Percentiles rank a stretch among this genome's conserved stretches.
These are phyloP conservation scores for Baronia brevicornis DNA, from an alignment of 2,888 invertebrate species.

Conservation along the genomic window DNA sequence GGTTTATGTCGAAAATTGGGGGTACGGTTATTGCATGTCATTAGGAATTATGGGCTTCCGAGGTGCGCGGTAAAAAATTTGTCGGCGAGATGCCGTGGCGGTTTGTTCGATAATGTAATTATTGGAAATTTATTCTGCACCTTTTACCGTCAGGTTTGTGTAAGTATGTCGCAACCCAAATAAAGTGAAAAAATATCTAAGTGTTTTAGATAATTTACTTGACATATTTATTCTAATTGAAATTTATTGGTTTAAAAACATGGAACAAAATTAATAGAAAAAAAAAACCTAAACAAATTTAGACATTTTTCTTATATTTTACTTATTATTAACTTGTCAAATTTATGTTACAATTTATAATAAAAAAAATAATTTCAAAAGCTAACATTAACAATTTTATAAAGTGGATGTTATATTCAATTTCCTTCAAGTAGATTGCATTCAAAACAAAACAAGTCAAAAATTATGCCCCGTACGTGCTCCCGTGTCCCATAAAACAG, in stretches of 20 bases:
- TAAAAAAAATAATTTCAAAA: no score
- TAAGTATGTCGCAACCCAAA: slow-evolving; percentile 5
- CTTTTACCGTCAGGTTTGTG: slow-evolving; percentile 36
- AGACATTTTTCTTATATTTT: no score
- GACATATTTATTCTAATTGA: slow-evolving; percentile 7
- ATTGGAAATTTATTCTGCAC: slow-evolving; percentile 68
- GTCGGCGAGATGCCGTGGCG: slow-evolving; percentile 46
- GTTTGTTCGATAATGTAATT: slow-evolving; percentile 70
- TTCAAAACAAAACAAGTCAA: slow-evolving; percentile 43
- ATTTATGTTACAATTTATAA: slow-evolving; percentile 6
- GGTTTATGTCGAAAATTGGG: slow-evolving; percentile 75
- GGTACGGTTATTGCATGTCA: slow-evolving; percentile 76
- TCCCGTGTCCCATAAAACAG: slow-evolving; percentile 63
- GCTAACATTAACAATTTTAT: no score
- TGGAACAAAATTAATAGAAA: no score
- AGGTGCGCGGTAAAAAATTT: slow-evolving; percentile 59
- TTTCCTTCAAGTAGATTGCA: no score
- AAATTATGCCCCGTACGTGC: slow-evolving; percentile 70
- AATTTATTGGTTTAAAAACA: no score
- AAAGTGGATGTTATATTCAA: no score
- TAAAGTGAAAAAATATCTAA: no score
- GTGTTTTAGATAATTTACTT: slow-evolving; percentile 13
- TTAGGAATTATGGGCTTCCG: slow-evolving; percentile 75
- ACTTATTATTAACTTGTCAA: no score
- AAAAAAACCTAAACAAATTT: no score